Percentiles rank a stretch among this genome's conserved stretches.
Evolutionary conservation across 2,888 invertebrate genomes (phyloP).

Genomic region (Lissocephala sabroskyi): DNA sequence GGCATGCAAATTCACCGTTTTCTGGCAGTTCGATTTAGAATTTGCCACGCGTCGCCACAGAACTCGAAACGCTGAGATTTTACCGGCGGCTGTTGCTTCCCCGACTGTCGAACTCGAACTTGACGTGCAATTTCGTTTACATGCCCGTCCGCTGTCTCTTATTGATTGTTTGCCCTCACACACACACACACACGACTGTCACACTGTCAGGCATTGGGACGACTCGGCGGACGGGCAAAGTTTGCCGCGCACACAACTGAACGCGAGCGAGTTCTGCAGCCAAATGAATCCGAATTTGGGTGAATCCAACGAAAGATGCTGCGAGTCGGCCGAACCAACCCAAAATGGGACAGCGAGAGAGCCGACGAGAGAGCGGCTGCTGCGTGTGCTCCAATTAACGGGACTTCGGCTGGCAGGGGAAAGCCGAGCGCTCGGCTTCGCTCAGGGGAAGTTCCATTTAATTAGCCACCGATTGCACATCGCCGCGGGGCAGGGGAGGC

Average conservation of each 20-base stretch:
- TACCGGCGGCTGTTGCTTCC: constrained; percentile 55
- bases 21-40: no score
- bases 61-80: no score
- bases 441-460: constrained; percentile 34
- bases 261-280: constrained; percentile 65
- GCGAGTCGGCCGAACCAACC: constrained; percentile 33
- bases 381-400: no score
- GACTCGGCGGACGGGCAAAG: no score
- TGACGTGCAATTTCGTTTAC: constrained; percentile 1
- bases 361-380: not conserved
- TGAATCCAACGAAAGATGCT: constrained; percentile 57
- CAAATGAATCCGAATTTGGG: constrained; percentile 59
- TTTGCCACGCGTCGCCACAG: no score
- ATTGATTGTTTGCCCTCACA: constrained; percentile 42
- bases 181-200: not conserved
- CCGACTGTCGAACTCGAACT: not conserved
- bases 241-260: constrained; percentile 43
- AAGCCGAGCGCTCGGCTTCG: not conserved
- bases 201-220: not conserved
- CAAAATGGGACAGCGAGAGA: constrained; percentile 22
- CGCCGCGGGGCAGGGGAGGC: not conserved
- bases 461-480: constrained; percentile 70
- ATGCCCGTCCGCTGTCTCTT: constrained; percentile 9
- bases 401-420: no score
- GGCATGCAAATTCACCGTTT: no score